These are phyloP conservation scores for Crotalus viridis DNA, from an alignment of 2,113 vertebrate genomes.

Conservation along the genomic window DNA sequence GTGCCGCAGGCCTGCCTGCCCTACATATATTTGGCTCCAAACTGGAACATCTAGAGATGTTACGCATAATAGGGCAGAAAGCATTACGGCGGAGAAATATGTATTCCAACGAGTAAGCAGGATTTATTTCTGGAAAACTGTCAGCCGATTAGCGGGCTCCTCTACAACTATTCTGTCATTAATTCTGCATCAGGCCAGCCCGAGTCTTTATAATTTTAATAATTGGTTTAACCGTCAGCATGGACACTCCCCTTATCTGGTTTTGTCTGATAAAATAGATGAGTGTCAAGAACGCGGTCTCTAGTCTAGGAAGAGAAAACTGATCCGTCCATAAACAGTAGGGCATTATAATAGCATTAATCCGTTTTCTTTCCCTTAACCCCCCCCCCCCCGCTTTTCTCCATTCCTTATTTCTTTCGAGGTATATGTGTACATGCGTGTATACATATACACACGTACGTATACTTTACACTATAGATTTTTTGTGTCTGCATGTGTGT, in stretches of 20 bases:
- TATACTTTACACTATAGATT: background rate
- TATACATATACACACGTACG: accelerated
- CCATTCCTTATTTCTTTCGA: background rate
- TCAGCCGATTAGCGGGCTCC: background rate
- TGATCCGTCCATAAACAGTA: too few species aligned
- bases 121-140: background rate
- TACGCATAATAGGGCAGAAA: background rate
- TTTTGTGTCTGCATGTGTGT: background rate
- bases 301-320: background rate
- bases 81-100: background rate
- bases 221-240: background rate
- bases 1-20: background rate
- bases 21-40: background rate
- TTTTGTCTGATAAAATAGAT: background rate
- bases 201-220: background rate
- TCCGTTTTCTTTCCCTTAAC: background rate
- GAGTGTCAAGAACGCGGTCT: background rate
- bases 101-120: background rate
- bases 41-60: background rate
- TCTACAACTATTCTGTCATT: background rate
- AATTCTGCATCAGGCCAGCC: background rate
- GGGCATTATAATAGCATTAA: background rate
- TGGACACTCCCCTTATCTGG: background rate
- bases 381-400: background rate
- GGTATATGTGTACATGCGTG: background rate